Evolutionary conservation across 2,797 vertebrate species (phyloP).

Genomic region (Eurystomus glaucurus): DNA sequence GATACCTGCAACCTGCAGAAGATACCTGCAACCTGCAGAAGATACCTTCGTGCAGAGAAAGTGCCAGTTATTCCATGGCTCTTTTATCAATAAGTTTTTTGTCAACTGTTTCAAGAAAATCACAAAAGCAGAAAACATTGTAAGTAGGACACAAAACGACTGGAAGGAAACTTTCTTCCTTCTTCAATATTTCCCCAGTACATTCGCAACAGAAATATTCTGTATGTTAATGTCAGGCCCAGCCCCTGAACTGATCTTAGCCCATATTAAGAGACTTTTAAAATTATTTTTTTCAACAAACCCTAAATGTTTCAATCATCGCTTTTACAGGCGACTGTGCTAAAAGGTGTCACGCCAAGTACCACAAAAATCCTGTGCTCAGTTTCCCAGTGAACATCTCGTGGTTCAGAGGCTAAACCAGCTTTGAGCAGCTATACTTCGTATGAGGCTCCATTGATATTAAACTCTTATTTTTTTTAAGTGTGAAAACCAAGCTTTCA

Average conservation of each 20-base stretch:
- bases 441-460: background rate
- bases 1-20: too few species aligned
- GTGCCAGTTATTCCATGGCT: background rate
- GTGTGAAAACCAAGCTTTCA: background rate
- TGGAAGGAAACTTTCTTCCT: background rate
- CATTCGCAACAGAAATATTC: background rate
- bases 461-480: background rate
- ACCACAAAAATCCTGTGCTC: background rate
- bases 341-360: background rate
- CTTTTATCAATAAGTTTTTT: background rate
- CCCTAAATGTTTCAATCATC: background rate
- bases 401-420: background rate
- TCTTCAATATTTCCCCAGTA: background rate
- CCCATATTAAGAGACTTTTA: background rate
- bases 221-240: background rate
- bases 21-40: too few species aligned
- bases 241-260: background rate
- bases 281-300: background rate
- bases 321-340: background rate
- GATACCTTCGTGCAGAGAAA: background rate
- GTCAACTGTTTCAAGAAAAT: background rate
- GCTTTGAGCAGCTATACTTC: background rate
- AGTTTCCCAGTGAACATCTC: background rate
- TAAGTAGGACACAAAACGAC: background rate
- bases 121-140: background rate